Base-by-base conservation (phyloP, 2,888 invertebrate genomes). In the Masnerella sp. region DNA sequence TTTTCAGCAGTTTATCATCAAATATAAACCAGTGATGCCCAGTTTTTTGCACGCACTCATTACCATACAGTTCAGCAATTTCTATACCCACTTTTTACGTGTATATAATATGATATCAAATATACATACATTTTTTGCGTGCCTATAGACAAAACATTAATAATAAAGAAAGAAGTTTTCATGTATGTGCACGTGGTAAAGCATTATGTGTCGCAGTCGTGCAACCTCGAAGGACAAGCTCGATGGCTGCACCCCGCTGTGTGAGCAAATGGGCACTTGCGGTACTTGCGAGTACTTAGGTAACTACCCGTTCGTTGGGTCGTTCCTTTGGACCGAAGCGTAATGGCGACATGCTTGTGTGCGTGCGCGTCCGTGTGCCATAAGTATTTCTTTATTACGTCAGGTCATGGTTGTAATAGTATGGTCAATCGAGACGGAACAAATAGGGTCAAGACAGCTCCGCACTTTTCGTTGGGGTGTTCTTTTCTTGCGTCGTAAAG, bases 371-470 rank as follows among this genome's bases (percentile, higher is more conserved):
- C 28, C 32, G 36, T 56, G 58, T 20, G 62, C 62, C 62, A 56
- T 62, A 62, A 62, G 61, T 40, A 61, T 54, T 68, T 67, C 68
- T 73, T 68, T 67, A 62, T 67, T 73, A 56, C 68, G 77, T 40
- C 62, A 78, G 81, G 80, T 81, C 79, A 79, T 79, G 78, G 76
- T 49, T 61, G 71, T 64, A 65, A 69, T 77, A 67, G 43, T 67
- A 51, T 15, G 62, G 75, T 51, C 69, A 78, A 79, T 79, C 78
- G 65, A 74, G 74, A 75, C 77, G 77, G 77, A 77, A 78, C 74
- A 76, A 82, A 82, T 79, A 79, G 72, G 77, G 77, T 80, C 78
- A 75, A 76, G 76, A 77, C 51, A 67, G 43, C 52, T 43, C 32
- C 9, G 58, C 22, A 70, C 65, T 67, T 78, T 74, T 49, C 70